These are phyloP conservation scores for Micromys minutus DNA, from an alignment of 2,113 vertebrate genomes.

Conservation along the genomic window DNA sequence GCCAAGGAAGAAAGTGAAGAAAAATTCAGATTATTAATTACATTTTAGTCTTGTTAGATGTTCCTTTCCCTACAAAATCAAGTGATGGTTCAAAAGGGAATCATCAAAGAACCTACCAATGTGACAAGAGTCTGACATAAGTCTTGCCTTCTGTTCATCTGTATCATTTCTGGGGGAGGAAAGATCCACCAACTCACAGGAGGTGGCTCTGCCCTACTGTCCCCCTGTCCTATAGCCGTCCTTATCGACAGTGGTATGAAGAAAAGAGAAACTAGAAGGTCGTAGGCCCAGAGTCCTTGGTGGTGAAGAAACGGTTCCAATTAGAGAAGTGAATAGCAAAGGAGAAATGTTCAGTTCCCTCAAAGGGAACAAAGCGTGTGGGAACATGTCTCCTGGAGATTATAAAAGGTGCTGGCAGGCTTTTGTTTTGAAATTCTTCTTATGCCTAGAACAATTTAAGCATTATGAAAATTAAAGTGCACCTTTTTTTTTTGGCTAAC, in stretches of 20 bases:
- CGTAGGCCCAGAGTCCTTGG: constrained; percentile 65
- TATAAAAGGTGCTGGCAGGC: background rate
- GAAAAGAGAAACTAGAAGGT: constrained; percentile 66
- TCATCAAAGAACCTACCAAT: background rate
- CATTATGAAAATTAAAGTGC: constrained; percentile 37
- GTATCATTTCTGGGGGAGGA: background rate
- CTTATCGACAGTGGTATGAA: constrained; percentile 63
- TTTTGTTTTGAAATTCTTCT: background rate
- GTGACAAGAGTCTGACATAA: background rate
- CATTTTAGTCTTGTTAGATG: background rate
- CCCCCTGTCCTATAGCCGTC: constrained; percentile 57
- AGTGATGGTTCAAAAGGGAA: background rate
- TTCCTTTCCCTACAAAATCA: constrained; percentile 31
- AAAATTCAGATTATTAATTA: background rate
- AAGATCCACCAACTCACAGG: background rate
- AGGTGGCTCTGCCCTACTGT: constrained; percentile 48
- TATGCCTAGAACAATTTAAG: constrained; percentile 16
- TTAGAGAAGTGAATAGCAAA: constrained; percentile 78
- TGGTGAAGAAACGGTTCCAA: constrained; percentile 73
- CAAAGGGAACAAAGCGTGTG: constrained; percentile 28
- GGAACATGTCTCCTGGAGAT: constrained; percentile 55
- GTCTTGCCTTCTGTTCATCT: background rate
- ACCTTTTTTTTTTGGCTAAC: background rate
- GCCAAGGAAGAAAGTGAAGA: background rate
- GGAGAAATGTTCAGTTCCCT: constrained; percentile 64